phyloP scores from a whole-genome alignment of 2,113 vertebrate species.

The Drymodes brunneopygia region DNA sequence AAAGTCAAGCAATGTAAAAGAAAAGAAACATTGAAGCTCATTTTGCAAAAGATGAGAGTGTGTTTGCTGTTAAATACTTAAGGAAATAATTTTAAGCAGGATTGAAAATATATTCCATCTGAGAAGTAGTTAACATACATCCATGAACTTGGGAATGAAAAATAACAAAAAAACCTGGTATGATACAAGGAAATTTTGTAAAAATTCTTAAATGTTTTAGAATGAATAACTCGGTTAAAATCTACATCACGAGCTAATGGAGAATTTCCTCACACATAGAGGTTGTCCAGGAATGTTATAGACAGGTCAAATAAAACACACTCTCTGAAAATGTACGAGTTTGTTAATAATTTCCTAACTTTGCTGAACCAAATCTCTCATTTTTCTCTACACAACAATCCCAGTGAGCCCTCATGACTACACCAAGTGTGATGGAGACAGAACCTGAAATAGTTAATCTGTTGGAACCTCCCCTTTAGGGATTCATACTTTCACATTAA shows the following conservation, averaged over 20 bases:
- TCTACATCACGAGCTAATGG: neutral
- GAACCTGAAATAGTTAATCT: neutral
- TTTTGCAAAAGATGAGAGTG: neutral
- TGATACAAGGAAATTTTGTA: neutral
- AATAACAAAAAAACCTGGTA: neutral
- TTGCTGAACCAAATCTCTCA: neutral
- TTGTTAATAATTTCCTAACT: neutral
- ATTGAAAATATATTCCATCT: neutral
- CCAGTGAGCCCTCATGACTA: neutral
- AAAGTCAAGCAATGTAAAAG: neutral
- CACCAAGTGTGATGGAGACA: neutral
- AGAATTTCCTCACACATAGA: neutral
- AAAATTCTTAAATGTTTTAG: neutral
- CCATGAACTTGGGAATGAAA: neutral
- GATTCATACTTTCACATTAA: neutral
- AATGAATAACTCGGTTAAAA: neutral
- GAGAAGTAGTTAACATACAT: neutral
- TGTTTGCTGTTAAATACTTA: neutral
- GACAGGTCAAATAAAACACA: neutral
- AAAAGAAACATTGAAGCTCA: neutral
- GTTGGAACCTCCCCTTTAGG: neutral
- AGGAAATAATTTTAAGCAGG: neutral
- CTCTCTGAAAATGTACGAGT: neutral
- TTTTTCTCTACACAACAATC: neutral
- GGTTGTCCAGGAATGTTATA: neutral